phyloP scores from a whole-genome alignment of 2,797 vertebrate species.

The Coreius guichenoti region DNA sequence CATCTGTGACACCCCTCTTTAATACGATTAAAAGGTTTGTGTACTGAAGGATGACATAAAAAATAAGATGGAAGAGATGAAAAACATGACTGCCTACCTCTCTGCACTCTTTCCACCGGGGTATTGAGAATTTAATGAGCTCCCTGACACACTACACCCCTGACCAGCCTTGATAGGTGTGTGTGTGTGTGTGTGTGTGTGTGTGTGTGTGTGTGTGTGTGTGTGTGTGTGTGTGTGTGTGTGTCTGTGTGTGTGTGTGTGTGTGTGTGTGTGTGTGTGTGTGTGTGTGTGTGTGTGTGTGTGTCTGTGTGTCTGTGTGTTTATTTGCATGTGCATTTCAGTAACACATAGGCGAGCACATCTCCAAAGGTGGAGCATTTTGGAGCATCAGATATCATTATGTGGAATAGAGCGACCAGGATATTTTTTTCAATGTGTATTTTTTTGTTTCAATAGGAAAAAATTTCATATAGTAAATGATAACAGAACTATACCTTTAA shows the following conservation, averaged over 20 bases:
- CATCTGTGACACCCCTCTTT: slow-evolving; percentile 51
- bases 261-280: not conserved
- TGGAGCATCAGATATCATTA: not conserved
- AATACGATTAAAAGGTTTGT: slow-evolving; percentile 56
- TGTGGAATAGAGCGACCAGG: not conserved
- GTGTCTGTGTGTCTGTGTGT: not conserved
- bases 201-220: too few species aligned
- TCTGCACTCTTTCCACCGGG: not conserved
- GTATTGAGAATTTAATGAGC: slow-evolving; percentile 47
- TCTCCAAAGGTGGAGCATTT: not conserved
- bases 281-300: too few species aligned
- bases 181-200: not conserved
- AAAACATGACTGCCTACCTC: slow-evolving; percentile 24
- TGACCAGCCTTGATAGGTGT: not conserved
- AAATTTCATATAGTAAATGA: not conserved
- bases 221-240: not conserved
- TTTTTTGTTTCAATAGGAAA: too few species aligned
- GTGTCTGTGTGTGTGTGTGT: too few species aligned
- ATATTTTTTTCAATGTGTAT: not conserved
- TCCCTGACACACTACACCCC: slow-evolving; percentile 1
- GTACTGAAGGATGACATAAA: slow-evolving; percentile 46
- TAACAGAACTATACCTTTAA: not conserved
- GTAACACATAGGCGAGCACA: not conserved
- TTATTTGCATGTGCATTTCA: not conserved
- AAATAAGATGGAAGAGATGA: slow-evolving; percentile 41